Conservation (phyloP, 2,113 vertebrate genomes). For the Manacus vitellinus region DNA sequence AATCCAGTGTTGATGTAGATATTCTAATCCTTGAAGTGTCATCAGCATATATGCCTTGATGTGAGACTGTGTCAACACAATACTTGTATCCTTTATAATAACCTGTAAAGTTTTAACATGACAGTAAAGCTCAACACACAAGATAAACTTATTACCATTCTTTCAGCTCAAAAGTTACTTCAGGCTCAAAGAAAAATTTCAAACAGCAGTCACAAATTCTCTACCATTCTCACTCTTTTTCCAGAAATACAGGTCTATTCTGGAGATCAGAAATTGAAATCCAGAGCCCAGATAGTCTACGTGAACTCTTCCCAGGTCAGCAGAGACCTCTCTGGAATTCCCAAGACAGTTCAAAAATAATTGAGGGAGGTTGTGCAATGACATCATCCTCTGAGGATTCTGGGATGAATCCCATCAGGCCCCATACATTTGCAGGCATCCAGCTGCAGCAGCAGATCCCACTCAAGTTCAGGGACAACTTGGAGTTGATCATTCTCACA, state of each 20-base stretch:
- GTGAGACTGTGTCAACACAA: conserved; percentile 93
- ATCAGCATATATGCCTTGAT: conserved; percentile 98
- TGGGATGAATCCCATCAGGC: neutral
- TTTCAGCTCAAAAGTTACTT: neutral
- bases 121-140: neutral
- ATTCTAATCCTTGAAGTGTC: conserved; percentile 97
- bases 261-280: neutral
- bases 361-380: neutral
- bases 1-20: conserved; percentile 95
- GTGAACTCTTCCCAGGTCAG: neutral
- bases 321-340: neutral
- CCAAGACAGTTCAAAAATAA: neutral
- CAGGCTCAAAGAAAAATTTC: neutral
- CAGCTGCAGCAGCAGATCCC: neutral
- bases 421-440: neutral
- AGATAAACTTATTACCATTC: neutral
- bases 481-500: neutral
- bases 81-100: conserved; percentile 95
- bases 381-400: neutral
- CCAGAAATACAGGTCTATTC: neutral
- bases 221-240: neutral
- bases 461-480: neutral
- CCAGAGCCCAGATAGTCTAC: neutral
- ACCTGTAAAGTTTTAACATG: conserved; percentile 76
- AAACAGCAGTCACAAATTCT: neutral